Evolutionary conservation across 2,797 vertebrate genomes (phyloP).

Genomic region (Spinus olivaceus): DNA sequence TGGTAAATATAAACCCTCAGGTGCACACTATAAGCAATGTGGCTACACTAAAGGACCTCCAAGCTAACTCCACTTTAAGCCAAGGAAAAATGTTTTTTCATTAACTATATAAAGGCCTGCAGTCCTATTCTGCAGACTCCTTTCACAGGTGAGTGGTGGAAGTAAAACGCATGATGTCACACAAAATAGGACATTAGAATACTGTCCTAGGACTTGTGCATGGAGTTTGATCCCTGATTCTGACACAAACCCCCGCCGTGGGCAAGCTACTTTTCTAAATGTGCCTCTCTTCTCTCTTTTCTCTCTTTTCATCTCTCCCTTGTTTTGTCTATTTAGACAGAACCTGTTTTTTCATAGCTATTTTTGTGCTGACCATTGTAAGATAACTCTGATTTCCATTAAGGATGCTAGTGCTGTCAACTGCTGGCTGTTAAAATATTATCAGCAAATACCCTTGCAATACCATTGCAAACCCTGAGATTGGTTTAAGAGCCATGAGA

Average conservation of each 20-base stretch:
- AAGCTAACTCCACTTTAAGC: not conserved
- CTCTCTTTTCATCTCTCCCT: not conserved
- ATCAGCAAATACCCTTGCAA: not conserved
- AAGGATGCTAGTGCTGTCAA: not conserved
- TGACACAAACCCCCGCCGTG: not conserved
- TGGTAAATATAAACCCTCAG: slow-evolving; percentile 29
- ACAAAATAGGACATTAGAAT: not conserved
- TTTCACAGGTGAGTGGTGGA: not conserved
- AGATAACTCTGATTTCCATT: not conserved
- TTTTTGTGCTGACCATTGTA: not conserved
- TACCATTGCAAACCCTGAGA: not conserved
- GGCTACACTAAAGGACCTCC: not conserved
- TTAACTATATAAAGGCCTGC: not conserved
- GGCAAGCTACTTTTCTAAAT: not conserved
- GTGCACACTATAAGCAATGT: slow-evolving; percentile 1
- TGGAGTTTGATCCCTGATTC: not conserved
- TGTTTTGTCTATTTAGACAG: not conserved
- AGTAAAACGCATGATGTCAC: not conserved
- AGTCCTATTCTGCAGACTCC: not conserved
- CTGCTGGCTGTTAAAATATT: not conserved
- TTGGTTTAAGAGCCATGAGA: not conserved
- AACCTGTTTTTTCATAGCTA: not conserved
- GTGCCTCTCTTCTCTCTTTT: not conserved
- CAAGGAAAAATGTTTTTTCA: not conserved
- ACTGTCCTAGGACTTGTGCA: not conserved